phyloP scores from a whole-genome alignment of 1,140 invertebrate species.

The Zaprionus kolodkinae region DNA sequence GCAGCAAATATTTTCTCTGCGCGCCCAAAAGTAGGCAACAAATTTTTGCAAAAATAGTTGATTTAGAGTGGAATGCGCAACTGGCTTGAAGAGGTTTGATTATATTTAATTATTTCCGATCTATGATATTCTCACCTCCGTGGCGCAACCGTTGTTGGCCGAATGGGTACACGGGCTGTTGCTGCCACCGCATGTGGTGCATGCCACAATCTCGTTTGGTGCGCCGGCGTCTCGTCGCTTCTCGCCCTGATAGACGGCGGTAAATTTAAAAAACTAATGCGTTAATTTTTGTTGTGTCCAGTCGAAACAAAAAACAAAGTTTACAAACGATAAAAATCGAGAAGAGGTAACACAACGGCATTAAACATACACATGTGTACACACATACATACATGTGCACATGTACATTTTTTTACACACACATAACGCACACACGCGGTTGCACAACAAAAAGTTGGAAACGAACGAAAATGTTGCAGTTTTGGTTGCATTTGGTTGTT shows the following conservation, averaged over 20 bases:
- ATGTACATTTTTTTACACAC: conserved; percentile 38
- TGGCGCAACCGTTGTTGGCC: conserved; percentile 92
- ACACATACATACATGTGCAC: conserved; percentile 24
- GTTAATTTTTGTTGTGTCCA: conserved; percentile 48
- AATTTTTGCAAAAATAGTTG: background rate
- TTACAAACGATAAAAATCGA: conserved; percentile 15
- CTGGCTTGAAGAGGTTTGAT: background rate
- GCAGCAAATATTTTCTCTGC: too few species aligned
- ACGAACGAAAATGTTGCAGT: conserved; percentile 65
- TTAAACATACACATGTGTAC: conserved; percentile 34
- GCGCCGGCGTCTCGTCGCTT: conserved; percentile 91
- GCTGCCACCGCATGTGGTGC: conserved; percentile 90
- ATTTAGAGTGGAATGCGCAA: background rate
- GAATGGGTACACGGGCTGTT: conserved; percentile 93
- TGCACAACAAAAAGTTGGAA: conserved; percentile 53
- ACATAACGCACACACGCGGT: conserved; percentile 50
- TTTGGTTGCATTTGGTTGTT: conserved; percentile 59
- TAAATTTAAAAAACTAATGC: conserved; percentile 82
- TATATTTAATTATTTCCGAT: background rate
- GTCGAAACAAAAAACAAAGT: conserved; percentile 8
- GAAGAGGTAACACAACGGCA: background rate
- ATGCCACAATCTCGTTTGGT: conserved; percentile 91
- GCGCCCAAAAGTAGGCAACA: background rate
- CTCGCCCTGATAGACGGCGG: conserved; percentile 87
- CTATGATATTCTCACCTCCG: conserved; percentile 88